Percentiles rank a stretch among this genome's conserved stretches.
Evolutionary conservation across 2,797 vertebrate genomes (phyloP).

Genomic region (Hippocampus kuda): DNA sequence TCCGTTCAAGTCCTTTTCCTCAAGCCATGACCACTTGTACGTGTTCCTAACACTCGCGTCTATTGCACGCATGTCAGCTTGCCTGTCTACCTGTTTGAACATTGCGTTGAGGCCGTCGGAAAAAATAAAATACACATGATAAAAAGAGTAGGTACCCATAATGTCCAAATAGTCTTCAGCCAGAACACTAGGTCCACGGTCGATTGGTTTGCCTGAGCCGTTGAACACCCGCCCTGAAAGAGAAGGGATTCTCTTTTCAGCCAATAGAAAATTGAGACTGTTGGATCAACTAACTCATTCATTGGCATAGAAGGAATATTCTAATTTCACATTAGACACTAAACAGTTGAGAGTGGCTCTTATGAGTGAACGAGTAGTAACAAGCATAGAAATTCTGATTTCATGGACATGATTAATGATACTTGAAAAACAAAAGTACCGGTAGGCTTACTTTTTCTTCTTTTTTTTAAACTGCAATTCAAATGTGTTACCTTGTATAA

Average conservation of each 20-base stretch:
- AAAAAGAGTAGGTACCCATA: conserved; percentile 60
- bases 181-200: conserved; percentile 70
- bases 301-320: conserved; percentile 22
- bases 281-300: background rate
- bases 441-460: conserved; percentile 33
- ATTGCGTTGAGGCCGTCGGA: no score
- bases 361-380: conserved; percentile 22
- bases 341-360: conserved; percentile 35
- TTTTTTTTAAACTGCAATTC: conserved; percentile 17
- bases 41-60: no score
- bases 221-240: conserved; percentile 72
- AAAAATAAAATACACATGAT: background rate
- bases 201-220: conserved; percentile 77
- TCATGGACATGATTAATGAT: conserved; percentile 42
- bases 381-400: conserved; percentile 34
- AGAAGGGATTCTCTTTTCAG: conserved; percentile 13
- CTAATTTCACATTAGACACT: conserved; percentile 24
- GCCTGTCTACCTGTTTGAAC: no score
- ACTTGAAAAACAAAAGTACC: conserved; percentile 51
- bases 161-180: conserved; percentile 78
- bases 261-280: conserved; percentile 5
- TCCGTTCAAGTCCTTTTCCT: no score
- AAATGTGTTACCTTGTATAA: conserved; percentile 38
- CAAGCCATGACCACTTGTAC: no score
- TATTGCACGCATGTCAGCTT: no score